phyloP scores from a whole-genome alignment of 2,113 vertebrate genomes.

The Trinectes maculatus region DNA sequence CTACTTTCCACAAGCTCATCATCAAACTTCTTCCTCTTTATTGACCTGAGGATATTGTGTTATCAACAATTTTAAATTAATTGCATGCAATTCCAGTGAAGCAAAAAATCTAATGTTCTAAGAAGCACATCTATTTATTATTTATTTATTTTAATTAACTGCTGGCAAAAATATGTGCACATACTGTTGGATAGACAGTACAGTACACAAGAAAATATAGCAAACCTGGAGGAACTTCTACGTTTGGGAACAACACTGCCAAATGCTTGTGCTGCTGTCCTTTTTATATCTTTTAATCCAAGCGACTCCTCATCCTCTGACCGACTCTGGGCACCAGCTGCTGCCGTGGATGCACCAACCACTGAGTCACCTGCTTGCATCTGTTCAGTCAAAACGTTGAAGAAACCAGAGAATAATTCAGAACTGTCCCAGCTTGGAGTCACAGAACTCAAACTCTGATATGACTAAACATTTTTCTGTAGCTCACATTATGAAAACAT shows the following conservation, averaged over 20 bases:
- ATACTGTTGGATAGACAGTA: not conserved
- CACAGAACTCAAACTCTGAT: not conserved
- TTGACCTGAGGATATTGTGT: constrained; percentile 83
- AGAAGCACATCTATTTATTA: not conserved
- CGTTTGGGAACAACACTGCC: constrained; percentile 89
- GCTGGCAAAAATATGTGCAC: not conserved
- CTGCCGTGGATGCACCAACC: constrained; percentile 83
- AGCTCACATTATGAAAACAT: not conserved
- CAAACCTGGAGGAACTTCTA: constrained; percentile 94
- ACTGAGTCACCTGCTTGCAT: constrained; percentile 81
- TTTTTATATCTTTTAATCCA: constrained; percentile 86
- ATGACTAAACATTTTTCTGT: not conserved
- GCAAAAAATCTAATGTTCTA: no score
- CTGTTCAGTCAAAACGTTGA: constrained; percentile 53
- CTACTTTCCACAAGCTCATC: constrained; percentile 97
- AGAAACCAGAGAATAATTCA: not conserved
- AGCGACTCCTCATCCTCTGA: constrained; percentile 92
- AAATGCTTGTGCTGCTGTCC: constrained; percentile 86
- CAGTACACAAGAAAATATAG: not conserved
- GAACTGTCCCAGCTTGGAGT: not conserved
- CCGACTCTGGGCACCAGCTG: constrained; percentile 85
- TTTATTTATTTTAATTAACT: no score
- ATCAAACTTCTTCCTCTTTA: constrained; percentile 97
- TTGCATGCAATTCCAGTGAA: no score
- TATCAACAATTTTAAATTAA: not conserved